Conservation (phyloP, 2,797 vertebrate species). For the Cryptoblepharus egeriae region DNA sequence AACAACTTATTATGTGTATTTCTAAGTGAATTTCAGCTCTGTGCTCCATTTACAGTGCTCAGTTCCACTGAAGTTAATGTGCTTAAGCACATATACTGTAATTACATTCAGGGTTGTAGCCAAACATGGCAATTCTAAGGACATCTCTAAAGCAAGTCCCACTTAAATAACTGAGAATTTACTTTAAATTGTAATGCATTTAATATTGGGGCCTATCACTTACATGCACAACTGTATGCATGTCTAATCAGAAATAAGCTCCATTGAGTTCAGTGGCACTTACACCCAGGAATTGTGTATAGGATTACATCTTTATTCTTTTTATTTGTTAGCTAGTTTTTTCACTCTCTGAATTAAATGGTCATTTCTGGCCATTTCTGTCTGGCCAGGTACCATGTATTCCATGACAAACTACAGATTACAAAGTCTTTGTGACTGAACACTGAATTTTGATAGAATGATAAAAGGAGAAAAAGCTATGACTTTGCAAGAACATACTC, state of each 20-base stretch:
- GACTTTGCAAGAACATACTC: constrained; percentile 87
- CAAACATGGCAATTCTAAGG: constrained; percentile 12
- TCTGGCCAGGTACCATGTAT: too few species aligned
- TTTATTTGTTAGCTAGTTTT: constrained; percentile 36
- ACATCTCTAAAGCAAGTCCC: constrained; percentile 12
- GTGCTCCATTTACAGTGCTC: background rate
- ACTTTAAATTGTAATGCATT: background rate
- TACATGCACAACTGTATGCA: too few species aligned
- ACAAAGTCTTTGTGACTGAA: constrained; percentile 59
- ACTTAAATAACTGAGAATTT: constrained; percentile 13
- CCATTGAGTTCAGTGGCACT: too few species aligned
- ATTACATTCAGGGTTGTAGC: constrained; percentile 4
- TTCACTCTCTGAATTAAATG: constrained; percentile 27
- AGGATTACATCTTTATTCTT: background rate
- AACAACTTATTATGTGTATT: background rate
- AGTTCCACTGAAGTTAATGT: background rate
- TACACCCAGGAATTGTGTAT: too few species aligned
- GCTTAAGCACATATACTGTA: constrained; percentile 7
- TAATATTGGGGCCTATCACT: background rate
- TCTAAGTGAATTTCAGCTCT: background rate
- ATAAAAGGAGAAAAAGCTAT: constrained; percentile 70
- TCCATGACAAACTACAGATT: constrained; percentile 64
- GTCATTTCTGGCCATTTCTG: background rate
- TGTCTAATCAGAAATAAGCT: too few species aligned
- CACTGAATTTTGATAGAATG: constrained; percentile 55